Conservation (phyloP, 2,888 invertebrate genomes). For the Carabus problematicus region DNA sequence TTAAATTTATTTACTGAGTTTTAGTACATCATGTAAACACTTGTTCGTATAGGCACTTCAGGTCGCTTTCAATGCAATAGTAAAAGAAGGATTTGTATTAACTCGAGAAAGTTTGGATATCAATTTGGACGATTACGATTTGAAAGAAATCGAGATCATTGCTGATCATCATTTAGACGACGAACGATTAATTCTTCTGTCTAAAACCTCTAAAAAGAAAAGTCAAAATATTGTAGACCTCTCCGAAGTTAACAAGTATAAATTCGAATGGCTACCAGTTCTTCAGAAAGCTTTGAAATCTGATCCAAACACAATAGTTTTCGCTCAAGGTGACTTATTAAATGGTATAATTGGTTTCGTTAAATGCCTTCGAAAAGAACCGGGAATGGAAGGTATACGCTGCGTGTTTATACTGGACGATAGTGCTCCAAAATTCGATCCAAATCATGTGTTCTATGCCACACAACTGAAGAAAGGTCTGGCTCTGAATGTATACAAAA, state of each 20-base stretch:
- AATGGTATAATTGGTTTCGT: constrained; percentile 86
- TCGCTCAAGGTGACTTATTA: constrained; percentile 68
- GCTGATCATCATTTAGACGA: constrained; percentile 61
- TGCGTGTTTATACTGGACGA: constrained; percentile 69
- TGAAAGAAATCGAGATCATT: constrained; percentile 61
- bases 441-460: constrained; percentile 69
- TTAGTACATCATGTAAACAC: not conserved
- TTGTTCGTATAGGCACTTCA: constrained; percentile 57
- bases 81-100: constrained; percentile 68
- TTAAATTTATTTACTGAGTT: too few relatives aligned
- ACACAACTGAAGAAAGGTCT: constrained; percentile 75
- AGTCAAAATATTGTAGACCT: constrained; percentile 63
- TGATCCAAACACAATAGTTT: constrained; percentile 68
- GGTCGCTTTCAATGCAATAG: constrained; percentile 61
- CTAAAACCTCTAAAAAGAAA: constrained; percentile 60
- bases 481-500: constrained; percentile 77
- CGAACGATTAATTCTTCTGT: constrained; percentile 65
- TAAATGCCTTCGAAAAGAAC: constrained; percentile 84
- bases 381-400: constrained; percentile 63
- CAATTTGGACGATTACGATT: constrained; percentile 58
- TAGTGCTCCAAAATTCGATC: constrained; percentile 71
- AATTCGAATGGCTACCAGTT: constrained; percentile 64
- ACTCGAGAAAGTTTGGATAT: constrained; percentile 65
- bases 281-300: constrained; percentile 53
- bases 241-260: constrained; percentile 52